Conservation (phyloP, 2,888 invertebrate species). For the Dryomyza anilis region DNA sequence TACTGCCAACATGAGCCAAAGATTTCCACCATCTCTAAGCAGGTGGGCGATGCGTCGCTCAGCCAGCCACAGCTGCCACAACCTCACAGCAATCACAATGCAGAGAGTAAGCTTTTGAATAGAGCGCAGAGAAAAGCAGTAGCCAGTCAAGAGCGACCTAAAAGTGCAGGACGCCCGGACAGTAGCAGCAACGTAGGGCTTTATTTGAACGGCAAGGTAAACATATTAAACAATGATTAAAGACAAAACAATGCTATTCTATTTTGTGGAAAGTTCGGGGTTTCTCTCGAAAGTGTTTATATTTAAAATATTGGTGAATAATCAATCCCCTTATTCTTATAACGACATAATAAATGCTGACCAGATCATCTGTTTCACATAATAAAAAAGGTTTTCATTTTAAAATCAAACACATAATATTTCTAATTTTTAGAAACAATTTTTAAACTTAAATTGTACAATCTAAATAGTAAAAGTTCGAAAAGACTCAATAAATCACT, state of each 20-base stretch:
- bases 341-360: too few species aligned
- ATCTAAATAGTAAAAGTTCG: too few species aligned
- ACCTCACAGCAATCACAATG: constrained; percentile 42
- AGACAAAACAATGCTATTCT: background rate
- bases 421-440: too few species aligned
- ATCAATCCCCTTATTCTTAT: too few species aligned
- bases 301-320: too few species aligned
- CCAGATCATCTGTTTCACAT: too few species aligned
- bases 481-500: too few species aligned
- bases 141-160: constrained; percentile 37
- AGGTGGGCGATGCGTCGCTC: constrained; percentile 49
- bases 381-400: too few species aligned
- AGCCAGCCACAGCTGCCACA: constrained; percentile 33
- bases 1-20: constrained; percentile 53
- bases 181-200: too few species aligned
- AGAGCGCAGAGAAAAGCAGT: too few species aligned
- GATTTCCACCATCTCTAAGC: constrained; percentile 60
- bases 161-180: constrained; percentile 40
- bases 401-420: too few species aligned
- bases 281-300: background rate
- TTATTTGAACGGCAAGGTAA: constrained; percentile 57
- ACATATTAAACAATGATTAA: background rate
- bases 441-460: too few species aligned
- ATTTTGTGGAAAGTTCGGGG: background rate
- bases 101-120: constrained; percentile 48